Conservation (phyloP, 2,888 invertebrate species). For the Melanotus villosus region DNA sequence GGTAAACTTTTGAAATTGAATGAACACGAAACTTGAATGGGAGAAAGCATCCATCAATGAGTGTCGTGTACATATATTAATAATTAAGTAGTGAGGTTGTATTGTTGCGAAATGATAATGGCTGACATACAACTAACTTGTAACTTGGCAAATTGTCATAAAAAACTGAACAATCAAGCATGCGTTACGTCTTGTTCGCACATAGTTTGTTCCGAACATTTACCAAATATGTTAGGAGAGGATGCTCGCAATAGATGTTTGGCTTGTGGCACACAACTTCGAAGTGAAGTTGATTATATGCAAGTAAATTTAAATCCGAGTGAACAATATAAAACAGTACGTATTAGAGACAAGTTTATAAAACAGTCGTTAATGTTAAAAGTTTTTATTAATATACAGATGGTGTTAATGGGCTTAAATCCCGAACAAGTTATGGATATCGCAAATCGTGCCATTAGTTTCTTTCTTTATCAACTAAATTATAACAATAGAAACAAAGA, state of each 20-base stretch:
- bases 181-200: constrained; percentile 73
- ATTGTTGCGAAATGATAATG: no score
- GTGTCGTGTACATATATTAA: no score
- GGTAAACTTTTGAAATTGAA: neutral
- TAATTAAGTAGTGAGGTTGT: no score
- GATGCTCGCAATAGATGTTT: constrained; percentile 68
- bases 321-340: constrained; percentile 72
- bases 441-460: constrained; percentile 70
- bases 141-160: constrained; percentile 72
- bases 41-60: no score
- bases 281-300: constrained; percentile 71
- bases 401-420: constrained; percentile 68
- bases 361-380: constrained; percentile 53
- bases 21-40: no score
- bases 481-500: constrained; percentile 48
- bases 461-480: constrained; percentile 50
- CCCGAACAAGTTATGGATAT: constrained; percentile 72
- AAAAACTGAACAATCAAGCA: constrained; percentile 68
- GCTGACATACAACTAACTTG: constrained; percentile 62
- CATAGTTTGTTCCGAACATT: constrained; percentile 72
- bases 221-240: constrained; percentile 60
- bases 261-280: constrained; percentile 70
- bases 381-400: constrained; percentile 33
- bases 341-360: no score
- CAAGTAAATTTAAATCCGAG: constrained; percentile 71